Evolutionary conservation across 2,888 invertebrate species (phyloP).

Genomic region (Napeogenes sylphis): DNA sequence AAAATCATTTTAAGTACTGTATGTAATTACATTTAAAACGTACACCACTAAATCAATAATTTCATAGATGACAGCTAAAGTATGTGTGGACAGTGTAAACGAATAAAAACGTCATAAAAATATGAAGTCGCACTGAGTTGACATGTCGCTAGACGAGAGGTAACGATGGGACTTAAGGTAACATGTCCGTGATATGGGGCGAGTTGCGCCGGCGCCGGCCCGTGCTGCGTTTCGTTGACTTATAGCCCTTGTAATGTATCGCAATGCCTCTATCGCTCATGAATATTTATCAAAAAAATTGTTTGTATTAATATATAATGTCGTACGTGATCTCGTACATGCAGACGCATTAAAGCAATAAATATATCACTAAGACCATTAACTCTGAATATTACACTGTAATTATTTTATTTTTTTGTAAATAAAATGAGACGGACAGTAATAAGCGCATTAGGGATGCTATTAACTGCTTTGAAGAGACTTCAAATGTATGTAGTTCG

Average conservation of each 20-base stretch:
- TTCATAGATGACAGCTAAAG: constrained; percentile 57
- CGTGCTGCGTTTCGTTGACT: constrained; percentile 68
- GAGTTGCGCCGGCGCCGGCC: constrained; percentile 41
- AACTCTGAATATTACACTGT: constrained; percentile 53
- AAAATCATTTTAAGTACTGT: constrained; percentile 24
- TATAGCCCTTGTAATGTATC: constrained; percentile 70
- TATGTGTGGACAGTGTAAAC: constrained; percentile 59
- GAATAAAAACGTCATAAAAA: constrained; percentile 63
- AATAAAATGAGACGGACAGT: constrained; percentile 56
- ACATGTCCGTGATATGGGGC: constrained; percentile 36
- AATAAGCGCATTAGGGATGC: constrained; percentile 61
- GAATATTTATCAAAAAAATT: constrained; percentile 72
- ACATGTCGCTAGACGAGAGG: constrained; percentile 56
- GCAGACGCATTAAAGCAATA: constrained; percentile 58
- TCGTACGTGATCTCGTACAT: constrained; percentile 48
- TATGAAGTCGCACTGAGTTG: constrained; percentile 62
- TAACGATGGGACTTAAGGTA: constrained; percentile 35
- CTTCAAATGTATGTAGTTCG: constrained; percentile 44
- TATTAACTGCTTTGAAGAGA: constrained; percentile 47
- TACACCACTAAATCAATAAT: constrained; percentile 48
- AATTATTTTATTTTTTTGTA: constrained; percentile 62
- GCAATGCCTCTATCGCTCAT: constrained; percentile 74
- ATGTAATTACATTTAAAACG: constrained; percentile 25
- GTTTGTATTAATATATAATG: constrained; percentile 55
- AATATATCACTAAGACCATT: constrained; percentile 63